These are phyloP conservation scores for Muricea muricata DNA, from an alignment of 92 coral and sea anemone species.

Conservation along the genomic window DNA sequence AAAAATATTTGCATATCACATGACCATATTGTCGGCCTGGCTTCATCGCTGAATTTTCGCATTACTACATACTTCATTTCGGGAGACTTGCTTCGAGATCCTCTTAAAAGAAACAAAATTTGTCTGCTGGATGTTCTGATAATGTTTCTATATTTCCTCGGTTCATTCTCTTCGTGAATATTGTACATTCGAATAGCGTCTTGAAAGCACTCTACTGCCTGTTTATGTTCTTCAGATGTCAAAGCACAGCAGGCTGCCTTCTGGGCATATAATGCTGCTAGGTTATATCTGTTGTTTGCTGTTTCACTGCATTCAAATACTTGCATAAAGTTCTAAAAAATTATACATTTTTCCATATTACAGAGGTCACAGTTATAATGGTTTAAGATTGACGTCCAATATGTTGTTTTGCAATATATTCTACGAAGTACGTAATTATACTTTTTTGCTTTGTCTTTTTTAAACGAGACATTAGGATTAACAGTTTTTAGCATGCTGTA, in stretches of 20 bases:
- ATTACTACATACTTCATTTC: slow-evolving; percentile 58
- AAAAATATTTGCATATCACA: too few species aligned
- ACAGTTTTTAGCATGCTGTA: too few species aligned
- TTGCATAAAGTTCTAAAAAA: slow-evolving; percentile 58
- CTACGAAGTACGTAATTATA: too few species aligned
- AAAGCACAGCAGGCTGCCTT: slow-evolving; percentile 57
- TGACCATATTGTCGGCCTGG: too few species aligned
- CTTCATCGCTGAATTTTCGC: too few species aligned
- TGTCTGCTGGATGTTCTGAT: slow-evolving; percentile 56
- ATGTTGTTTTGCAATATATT: too few species aligned
- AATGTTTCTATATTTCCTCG: slow-evolving; percentile 37
- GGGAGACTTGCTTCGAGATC: slow-evolving; percentile 63
- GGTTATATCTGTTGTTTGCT: slow-evolving; percentile 74
- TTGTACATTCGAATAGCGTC: slow-evolving; percentile 56
- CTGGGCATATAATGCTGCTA: slow-evolving; percentile 72
- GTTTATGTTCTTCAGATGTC: slow-evolving; percentile 40
- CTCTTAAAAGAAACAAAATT: slow-evolving; percentile 46
- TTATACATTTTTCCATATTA: neutral
- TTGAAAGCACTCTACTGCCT: slow-evolving; percentile 58
- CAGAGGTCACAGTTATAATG: too few species aligned
- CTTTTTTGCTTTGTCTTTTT: too few species aligned
- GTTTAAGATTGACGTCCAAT: too few species aligned
- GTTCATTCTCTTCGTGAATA: slow-evolving; percentile 51
- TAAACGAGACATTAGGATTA: too few species aligned
- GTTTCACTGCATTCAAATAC: slow-evolving; percentile 67